Base-by-base conservation (phyloP, 2,888 invertebrate species). In the Melipona beecheii region DNA sequence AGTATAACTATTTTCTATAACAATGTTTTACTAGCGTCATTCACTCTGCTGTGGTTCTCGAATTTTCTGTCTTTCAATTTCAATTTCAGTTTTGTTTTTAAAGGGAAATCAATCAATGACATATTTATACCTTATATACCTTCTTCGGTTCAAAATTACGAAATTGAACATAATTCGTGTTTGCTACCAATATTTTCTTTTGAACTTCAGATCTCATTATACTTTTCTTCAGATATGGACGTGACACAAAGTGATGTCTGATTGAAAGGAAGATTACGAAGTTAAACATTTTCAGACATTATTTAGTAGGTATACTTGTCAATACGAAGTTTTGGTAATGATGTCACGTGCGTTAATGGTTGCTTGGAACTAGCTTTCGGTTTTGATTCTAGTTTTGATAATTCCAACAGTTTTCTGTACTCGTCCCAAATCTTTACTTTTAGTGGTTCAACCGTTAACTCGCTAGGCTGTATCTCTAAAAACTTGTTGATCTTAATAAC, bases 91-190 rank as follows among this genome's bases (percentile, higher is more conserved):
- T 56, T 56, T 56, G 21, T 56, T 56, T 56, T 56, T 56, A 9
- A 19, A 21, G 17, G 5, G 3, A 13, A 19, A 54, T 70, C 31
- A 13, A 13, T 64, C 49, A 11, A 60, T 36, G 13, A 64, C 75
- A 50, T 36, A 36, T 36, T 36, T 9, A 36, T 88, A 95, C 95
- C 91, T 93, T 92, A 78, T 95, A 95, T 2, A 87, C 81, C 75
- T 88, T 87, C 50, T 92, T 90, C 24, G 91, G 54, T 83, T 93
- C 85, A 84, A 93, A 95, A 87, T 95, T 94, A 31, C 87, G 82
- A 89, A 95, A 95, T 58, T 91, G 83, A 19, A 95, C 86, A 73
- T 85, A 73, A 27, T 83, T 84, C 27, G 94, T 94, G 27, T 90
- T 83, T 21, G 94, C 92, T 64, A 89, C 81, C 68, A 95, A 91